Percentiles rank a stretch among this genome's conserved stretches.
Evolutionary conservation across 1,140 invertebrate species (phyloP).

Genomic region (Planococcus citri): DNA sequence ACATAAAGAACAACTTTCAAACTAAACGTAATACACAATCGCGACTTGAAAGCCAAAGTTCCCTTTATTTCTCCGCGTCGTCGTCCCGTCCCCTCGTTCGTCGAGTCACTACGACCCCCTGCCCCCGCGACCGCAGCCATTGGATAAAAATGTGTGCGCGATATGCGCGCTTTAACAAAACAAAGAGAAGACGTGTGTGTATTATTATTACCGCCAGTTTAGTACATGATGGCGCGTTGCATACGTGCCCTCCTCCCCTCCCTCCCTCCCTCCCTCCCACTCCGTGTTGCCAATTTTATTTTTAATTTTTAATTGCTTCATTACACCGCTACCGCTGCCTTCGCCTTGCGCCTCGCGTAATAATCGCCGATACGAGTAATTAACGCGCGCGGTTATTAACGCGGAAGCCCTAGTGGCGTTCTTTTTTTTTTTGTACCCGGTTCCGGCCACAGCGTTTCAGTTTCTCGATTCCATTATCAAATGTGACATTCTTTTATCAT

Average conservation of each 20-base stretch:
- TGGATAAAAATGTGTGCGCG: no score
- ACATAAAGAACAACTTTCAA: conserved; percentile 7
- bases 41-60: conserved; percentile 1
- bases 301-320: not conserved
- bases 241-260: no score
- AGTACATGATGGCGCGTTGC: not conserved
- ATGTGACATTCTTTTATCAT: no score
- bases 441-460: no score
- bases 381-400: not conserved
- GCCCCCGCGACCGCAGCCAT: no score
- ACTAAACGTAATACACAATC: conserved; percentile 7
- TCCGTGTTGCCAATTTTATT: not conserved
- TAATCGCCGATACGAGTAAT: conserved; percentile 2
- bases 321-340: not conserved
- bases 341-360: not conserved
- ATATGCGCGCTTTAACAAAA: not conserved
- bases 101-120: no score
- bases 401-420: not conserved
- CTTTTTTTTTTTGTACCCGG: no score
- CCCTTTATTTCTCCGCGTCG: not conserved
- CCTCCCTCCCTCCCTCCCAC: no score
- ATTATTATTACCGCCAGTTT: not conserved
- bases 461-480: no score
- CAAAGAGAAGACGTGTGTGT: conserved; percentile 6
- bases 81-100: not conserved